Percentiles rank a stretch among this genome's conserved stretches.
phyloP scores from a whole-genome alignment of 2,797 vertebrate genomes.

The Dallia pectoralis region DNA sequence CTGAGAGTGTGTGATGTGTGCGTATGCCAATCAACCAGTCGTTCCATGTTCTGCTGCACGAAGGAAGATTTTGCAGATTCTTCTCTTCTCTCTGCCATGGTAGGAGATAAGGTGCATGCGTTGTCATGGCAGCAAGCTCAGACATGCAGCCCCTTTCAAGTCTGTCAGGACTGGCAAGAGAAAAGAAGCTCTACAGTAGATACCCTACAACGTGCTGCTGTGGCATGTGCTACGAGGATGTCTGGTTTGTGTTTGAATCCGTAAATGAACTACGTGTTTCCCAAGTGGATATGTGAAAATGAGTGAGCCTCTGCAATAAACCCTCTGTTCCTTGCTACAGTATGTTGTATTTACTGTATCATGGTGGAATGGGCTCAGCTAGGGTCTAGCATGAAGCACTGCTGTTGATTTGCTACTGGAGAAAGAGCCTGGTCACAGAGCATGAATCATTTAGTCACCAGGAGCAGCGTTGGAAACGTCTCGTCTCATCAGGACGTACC shows the following conservation, averaged over 20 bases:
- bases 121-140: slow-evolving; percentile 78
- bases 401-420: slow-evolving; percentile 55
- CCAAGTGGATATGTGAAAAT: not conserved
- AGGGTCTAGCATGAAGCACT: slow-evolving; percentile 48
- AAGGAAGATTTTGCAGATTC: slow-evolving; percentile 55
- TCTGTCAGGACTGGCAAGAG: slow-evolving; percentile 64
- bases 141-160: slow-evolving; percentile 74
- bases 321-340: slow-evolving; percentile 31
- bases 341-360: no score
- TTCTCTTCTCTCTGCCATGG: slow-evolving; percentile 34
- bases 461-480: slow-evolving; percentile 75
- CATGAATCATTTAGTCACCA: slow-evolving; percentile 81
- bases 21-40: not conserved
- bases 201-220: slow-evolving; percentile 41
- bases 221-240: slow-evolving; percentile 44
- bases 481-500: slow-evolving; percentile 65
- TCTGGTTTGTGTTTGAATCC: not conserved
- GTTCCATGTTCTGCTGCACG: slow-evolving; percentile 13
- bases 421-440: slow-evolving; percentile 60
- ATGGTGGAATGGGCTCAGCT: slow-evolving; percentile 36
- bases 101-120: slow-evolving; percentile 71
- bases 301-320: not conserved
- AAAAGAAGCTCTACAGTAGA: slow-evolving; percentile 18
- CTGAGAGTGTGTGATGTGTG: not conserved
- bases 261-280: not conserved